Percentiles rank a stretch among this genome's conserved stretches.
phyloP scores from a whole-genome alignment of 2,797 vertebrate species.

The Schizopygopsis pylzovi region DNA sequence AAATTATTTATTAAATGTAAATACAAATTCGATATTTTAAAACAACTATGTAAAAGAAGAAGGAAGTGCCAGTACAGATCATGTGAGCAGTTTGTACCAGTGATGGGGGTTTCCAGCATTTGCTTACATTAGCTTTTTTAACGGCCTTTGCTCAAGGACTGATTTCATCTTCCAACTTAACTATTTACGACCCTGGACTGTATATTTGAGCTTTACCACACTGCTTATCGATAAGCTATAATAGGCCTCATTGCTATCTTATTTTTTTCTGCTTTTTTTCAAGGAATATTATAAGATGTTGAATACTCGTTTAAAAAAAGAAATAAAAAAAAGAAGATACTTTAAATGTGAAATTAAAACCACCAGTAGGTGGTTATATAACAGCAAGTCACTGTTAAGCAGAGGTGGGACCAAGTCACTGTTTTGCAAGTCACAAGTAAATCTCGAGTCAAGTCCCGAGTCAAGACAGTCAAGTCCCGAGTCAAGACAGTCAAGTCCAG shows the following conservation, averaged over 20 bases:
- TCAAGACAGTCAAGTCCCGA: no score
- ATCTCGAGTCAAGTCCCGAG: no score
- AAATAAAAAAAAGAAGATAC: no score
- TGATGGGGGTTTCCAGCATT: slow-evolving; percentile 6
- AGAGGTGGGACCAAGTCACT: no score
- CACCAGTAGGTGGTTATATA: no score
- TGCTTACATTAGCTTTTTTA: slow-evolving; percentile 22
- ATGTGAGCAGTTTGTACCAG: neutral
- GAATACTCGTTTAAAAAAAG: no score
- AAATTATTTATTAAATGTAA: neutral
- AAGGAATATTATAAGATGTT: neutral
- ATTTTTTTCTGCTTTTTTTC: neutral
- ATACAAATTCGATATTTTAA: neutral
- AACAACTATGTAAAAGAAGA: neutral
- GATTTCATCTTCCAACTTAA: slow-evolving; percentile 4
- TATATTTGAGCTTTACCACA: slow-evolving; percentile 14
- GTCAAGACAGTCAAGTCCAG: no score
- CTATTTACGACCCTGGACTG: slow-evolving; percentile 21
- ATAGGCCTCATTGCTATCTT: neutral
- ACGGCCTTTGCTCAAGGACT: slow-evolving; percentile 21
- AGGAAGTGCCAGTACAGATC: slow-evolving; percentile 1
- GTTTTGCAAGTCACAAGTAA: no score
- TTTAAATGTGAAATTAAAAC: no score
- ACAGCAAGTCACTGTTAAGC: no score
- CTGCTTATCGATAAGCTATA: neutral